A percentile compares a stretch with the other conserved stretches of the same genome.
These are phyloP conservation scores for Ranitomeya imitator DNA, from an alignment of 2,113 vertebrate genomes.

Conservation along the genomic window DNA sequence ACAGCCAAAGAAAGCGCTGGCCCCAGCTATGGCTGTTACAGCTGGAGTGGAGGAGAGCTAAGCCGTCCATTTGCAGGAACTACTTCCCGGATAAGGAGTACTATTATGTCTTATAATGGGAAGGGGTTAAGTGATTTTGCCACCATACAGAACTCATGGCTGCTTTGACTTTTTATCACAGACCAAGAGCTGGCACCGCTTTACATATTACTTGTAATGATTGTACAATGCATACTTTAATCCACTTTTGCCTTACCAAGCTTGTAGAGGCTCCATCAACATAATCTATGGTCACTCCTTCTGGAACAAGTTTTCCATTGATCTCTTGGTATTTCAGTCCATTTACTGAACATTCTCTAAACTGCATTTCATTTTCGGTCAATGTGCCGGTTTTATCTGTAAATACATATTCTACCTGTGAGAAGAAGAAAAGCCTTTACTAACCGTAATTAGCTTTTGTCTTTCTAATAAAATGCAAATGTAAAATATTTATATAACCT, in stretches of 20 bases:
- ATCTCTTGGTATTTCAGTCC: conserved; percentile 94
- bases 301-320: conserved; percentile 87
- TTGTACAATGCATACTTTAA: not conserved
- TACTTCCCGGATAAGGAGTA: too few relatives aligned
- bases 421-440: not conserved
- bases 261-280: conserved; percentile 74
- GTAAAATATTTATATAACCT: too few relatives aligned
- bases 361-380: conserved; percentile 99
- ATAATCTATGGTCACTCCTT: conserved; percentile 86
- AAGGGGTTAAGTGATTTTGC: not conserved
- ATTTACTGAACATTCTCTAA: conserved; percentile 94
- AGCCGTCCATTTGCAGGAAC: too few relatives aligned
- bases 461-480: too few relatives aligned
- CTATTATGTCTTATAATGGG: too few relatives aligned
- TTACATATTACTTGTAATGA: too few relatives aligned
- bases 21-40: too few relatives aligned
- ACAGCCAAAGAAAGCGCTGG: too few relatives aligned
- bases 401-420: conserved; percentile 95
- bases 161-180: not conserved
- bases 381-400: conserved; percentile 97
- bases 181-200: not conserved
- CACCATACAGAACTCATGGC: not conserved
- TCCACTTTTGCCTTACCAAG: conserved; percentile 72
- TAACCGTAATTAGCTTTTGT: not conserved
- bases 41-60: too few relatives aligned